phyloP scores from a whole-genome alignment of 2,888 invertebrate genomes.

The Epirrhoe tristata region DNA sequence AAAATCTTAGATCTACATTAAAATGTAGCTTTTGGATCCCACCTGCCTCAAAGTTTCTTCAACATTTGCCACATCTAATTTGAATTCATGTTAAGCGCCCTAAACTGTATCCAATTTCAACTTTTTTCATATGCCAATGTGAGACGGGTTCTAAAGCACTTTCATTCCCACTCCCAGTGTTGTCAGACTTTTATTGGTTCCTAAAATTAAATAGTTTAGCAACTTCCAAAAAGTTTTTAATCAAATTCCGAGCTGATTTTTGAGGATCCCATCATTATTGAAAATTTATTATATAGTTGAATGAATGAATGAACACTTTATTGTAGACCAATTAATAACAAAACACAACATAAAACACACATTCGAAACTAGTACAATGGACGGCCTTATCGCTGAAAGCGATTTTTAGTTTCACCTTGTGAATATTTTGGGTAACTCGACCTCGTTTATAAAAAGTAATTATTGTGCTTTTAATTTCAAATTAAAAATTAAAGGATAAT shows the following conservation, averaged over 20 bases:
- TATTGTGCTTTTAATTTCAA: too few species aligned
- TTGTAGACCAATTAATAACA: too few species aligned
- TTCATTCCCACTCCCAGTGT: not conserved
- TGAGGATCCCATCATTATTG: too few species aligned
- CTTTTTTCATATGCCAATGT: slow-evolving; percentile 16
- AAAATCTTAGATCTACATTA: too few species aligned
- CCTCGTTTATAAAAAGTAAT: too few species aligned
- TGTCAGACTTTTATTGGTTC: slow-evolving; percentile 9
- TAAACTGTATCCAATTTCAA: slow-evolving; percentile 18
- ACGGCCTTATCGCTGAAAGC: too few species aligned
- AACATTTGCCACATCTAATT: not conserved
- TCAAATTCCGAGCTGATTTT: not conserved
- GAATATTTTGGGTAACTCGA: too few species aligned
- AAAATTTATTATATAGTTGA: not conserved
- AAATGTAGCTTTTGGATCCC: not conserved
- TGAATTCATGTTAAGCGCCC: not conserved
- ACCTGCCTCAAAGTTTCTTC: not conserved
- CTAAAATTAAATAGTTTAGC: slow-evolving; percentile 8
- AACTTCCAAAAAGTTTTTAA: slow-evolving; percentile 6
- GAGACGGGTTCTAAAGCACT: slow-evolving; percentile 7
- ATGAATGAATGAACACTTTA: too few species aligned
- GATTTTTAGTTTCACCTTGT: too few species aligned
- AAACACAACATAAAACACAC: too few species aligned
- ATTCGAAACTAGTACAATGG: too few species aligned
- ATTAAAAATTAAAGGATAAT: too few species aligned